Evolutionary conservation across 2,888 invertebrate genomes (phyloP).

Genomic region (Microplitis deprimator): DNA sequence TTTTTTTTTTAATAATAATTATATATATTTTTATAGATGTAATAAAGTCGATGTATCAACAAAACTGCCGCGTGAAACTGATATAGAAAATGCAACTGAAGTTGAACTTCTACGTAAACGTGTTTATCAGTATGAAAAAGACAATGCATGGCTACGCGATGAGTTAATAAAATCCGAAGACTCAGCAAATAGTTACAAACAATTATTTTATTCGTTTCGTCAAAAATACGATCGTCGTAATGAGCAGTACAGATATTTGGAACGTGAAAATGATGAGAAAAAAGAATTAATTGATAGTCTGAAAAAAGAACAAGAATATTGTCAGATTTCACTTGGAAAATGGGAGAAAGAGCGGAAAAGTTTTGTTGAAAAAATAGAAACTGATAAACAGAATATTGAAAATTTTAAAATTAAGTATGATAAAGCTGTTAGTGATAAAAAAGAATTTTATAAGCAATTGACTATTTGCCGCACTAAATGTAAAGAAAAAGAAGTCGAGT

Average conservation of each 20-base stretch:
- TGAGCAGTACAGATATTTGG: slow-evolving; percentile 48
- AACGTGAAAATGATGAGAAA: slow-evolving; percentile 56
- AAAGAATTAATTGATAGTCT: slow-evolving; percentile 48
- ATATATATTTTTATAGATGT: slow-evolving; percentile 38
- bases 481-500: slow-evolving; percentile 50
- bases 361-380: slow-evolving; percentile 50
- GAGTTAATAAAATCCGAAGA: slow-evolving; percentile 53
- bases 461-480: slow-evolving; percentile 41
- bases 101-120: slow-evolving; percentile 50
- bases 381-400: slow-evolving; percentile 49
- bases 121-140: slow-evolving; percentile 54
- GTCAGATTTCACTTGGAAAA: slow-evolving; percentile 48
- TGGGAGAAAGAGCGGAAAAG: slow-evolving; percentile 48
- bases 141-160: slow-evolving; percentile 52
- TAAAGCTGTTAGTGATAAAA: slow-evolving; percentile 49
- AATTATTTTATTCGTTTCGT: slow-evolving; percentile 45
- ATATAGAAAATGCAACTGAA: slow-evolving; percentile 38
- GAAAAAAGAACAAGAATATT: slow-evolving; percentile 47
- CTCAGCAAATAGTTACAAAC: slow-evolving; percentile 41
- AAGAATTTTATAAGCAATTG: slow-evolving; percentile 42
- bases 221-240: slow-evolving; percentile 48
- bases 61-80: slow-evolving; percentile 42
- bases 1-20: slow-evolving; percentile 27
- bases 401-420: slow-evolving; percentile 48
- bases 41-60: slow-evolving; percentile 21